Evolutionary conservation across 2,113 vertebrate species (phyloP), one percentile per base, ranked within the genome.

Genomic region (Notarius lentiginosus): DNA sequence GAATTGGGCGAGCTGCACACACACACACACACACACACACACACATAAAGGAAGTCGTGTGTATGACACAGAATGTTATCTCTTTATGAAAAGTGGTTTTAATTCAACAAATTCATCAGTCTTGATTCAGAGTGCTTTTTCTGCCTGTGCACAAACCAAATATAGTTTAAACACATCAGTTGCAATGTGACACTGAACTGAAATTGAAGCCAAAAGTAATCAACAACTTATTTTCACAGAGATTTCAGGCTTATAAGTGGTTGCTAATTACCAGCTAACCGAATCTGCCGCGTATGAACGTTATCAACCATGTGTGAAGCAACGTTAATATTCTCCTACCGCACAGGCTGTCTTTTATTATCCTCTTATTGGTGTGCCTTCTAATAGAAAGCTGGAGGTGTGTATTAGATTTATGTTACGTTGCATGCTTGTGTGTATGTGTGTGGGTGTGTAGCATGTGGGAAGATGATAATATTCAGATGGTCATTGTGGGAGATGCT

Each of bases 1-100:
- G 85, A 83, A 94, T 87, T 4, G 92, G 86, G 84, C 90, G 92
- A 90, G 83, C 93, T 94, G 53, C 27, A 79, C 55, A 82, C 86
- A 87, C 51, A 81, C 30, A 77, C 49, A 86, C 22, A 85, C 60
- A 79, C 15, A 51, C 22, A 79, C 49, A 56, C 65, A 84, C 82
- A 83, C 8, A 70, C 47, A 68, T 47, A 58, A 10, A 41, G 68
- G 41, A 20, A 3, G 4, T 47, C 66, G n/a, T 65, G 30, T 77
- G 41, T n/a, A 84, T 34, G 1, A 55, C 6, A 75, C 9, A 27
- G n/a, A 49, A 24, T 61, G 11, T 75, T 51, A 65, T 17, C 4
- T 5, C 27, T 79, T 30, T 68, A 79, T 85, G 41, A 66, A 66
- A 79, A 65, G n/a, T 22, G 12, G 4, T 66, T 86, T 85, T 66